Percentiles rank a stretch among this genome's conserved stretches.
Conservation (phyloP, 1,140 invertebrate genomes). For the Drosophila rufa region DNA sequence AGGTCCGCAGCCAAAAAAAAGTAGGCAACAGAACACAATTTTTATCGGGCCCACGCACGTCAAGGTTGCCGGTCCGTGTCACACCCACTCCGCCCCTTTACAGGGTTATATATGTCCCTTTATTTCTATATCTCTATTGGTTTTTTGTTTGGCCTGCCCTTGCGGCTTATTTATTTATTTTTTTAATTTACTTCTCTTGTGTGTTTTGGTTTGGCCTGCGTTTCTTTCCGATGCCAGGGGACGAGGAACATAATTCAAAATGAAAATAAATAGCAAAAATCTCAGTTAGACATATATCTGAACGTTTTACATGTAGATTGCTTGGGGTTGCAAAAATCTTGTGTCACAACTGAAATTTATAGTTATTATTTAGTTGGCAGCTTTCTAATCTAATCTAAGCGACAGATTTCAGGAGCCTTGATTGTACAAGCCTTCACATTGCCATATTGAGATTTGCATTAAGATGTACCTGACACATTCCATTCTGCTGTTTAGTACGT, state of each 20-base stretch:
- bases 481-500: conserved; percentile 17
- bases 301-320: conserved; percentile 69
- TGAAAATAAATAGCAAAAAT: conserved; percentile 67
- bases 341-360: conserved; percentile 59
- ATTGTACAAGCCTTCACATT: conserved; percentile 5
- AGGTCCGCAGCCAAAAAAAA: conserved; percentile 40
- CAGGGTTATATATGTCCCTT: conserved; percentile 36
- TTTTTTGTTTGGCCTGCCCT: conserved; percentile 45
- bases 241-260: conserved; percentile 71
- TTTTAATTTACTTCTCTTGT: conserved; percentile 66
- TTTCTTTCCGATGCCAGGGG: conserved; percentile 17
- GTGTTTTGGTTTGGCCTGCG: conserved; percentile 20
- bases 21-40: conserved; percentile 58
- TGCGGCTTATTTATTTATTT: conserved; percentile 54
- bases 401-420: conserved; percentile 3
- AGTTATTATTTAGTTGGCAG: conserved; percentile 41
- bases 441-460: conserved; percentile 35
- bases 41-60: conserved; percentile 72
- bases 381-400: conserved; percentile 9
- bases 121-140: conserved; percentile 44
- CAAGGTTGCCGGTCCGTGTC: conserved; percentile 39
- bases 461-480: conserved; percentile 50
- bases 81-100: conserved; percentile 20
- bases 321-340: conserved; percentile 56
- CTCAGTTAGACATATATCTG: conserved; percentile 37